phyloP scores from a whole-genome alignment of 2,113 vertebrate species.

The Rhynchopsitta pachyrhyncha region DNA sequence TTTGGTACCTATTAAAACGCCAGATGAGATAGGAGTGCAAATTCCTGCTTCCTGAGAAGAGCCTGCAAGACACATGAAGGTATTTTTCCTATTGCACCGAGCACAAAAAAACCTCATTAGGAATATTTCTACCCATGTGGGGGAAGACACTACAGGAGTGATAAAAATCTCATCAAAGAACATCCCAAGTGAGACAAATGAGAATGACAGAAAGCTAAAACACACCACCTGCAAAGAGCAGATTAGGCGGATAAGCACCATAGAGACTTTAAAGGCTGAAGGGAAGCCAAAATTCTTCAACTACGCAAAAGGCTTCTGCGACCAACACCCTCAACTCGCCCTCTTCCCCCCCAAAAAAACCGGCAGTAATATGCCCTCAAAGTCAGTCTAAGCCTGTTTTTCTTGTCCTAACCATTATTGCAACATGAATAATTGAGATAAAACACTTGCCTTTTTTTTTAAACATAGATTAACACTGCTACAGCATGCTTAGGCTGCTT shows the following conservation, averaged over 20 bases:
- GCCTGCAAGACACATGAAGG: not conserved
- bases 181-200: not conserved
- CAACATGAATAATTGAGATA: not conserved
- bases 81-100: not conserved
- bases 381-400: not conserved
- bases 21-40: not conserved
- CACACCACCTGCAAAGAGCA: not conserved
- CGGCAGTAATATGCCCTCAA: not conserved
- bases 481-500: not conserved
- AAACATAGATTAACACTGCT: not conserved
- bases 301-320: not conserved
- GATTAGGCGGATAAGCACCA: not conserved
- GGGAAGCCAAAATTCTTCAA: not conserved
- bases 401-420: not conserved
- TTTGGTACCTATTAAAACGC: not conserved
- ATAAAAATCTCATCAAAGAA: not conserved
- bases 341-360: rapidly evolving
- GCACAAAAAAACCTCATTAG: not conserved
- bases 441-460: not conserved
- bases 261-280: not conserved
- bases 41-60: not conserved
- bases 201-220: not conserved
- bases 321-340: not conserved
- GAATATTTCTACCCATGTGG: not conserved
- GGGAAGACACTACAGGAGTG: not conserved